Evolutionary conservation across 2,888 invertebrate genomes (phyloP), one percentile per base, ranked within the genome.

Genomic region (Dinocampus coccinellae): DNA sequence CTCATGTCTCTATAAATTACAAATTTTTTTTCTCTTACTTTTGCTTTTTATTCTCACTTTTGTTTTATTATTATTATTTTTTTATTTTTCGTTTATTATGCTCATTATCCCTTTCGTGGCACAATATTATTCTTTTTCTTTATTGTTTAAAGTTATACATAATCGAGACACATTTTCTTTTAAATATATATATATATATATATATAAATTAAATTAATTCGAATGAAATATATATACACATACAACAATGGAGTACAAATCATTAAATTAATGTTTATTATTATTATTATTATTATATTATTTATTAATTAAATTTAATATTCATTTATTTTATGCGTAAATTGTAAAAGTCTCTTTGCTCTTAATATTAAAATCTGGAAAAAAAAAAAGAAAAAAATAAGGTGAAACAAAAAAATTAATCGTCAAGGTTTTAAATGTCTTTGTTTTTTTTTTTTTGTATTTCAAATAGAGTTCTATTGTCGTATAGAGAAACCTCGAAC

Each of bases 131-230:
- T 29, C 10, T 20, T 68, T 24, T 20, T 39, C 34, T 26, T 29
- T 20, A 24, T 47, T 52, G 22, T 34, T n/a, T 65, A 47, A 47
- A 36, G 26, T 61, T 68, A 34, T 64, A 58, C 63, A 64, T 63
- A 20, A 36, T 68, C 24, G 22, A 36, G 11, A 62, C 64, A 22
- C 11, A 33, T 26, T 24, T 67, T 55, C 13, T 9, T 57, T 36
- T 57, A 22, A 36, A 13, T 64, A 9, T 34, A 55, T 24, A 39
- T n/a, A n/a, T n/a, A n/a, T n/a, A n/a, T n/a, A 13, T 64, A 9
- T 34, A 55, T 26, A 42, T 11, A 13, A 65, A 39, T 57, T 55
- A 24, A 55, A 26, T 55, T 2, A 24, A 55, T 26, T 26, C 6
- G 24, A 22, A 55, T 16, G 16, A 47, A 20, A 47, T 47, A 47